A percentile compares a stretch with the other conserved stretches of the same genome.
Evolutionary conservation across 2,797 vertebrate genomes (phyloP).

Genomic region (Sphaeramia orbicularis): DNA sequence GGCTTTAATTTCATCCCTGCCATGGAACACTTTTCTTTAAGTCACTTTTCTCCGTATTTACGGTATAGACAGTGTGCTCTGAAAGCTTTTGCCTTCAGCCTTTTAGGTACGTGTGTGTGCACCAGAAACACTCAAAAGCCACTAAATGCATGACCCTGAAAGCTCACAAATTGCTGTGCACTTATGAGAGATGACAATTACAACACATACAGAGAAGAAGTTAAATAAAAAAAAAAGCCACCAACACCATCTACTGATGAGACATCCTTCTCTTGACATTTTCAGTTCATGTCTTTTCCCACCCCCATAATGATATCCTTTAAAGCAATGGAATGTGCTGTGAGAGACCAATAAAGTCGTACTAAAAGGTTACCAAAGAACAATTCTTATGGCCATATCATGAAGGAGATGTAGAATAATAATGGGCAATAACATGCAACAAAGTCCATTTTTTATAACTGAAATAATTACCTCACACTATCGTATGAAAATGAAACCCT

Average conservation of each 20-base stretch:
- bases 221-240: not conserved
- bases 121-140: not conserved
- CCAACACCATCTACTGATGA: not conserved
- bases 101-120: not conserved
- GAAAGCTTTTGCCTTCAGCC: not conserved
- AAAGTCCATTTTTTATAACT: conserved; percentile 22
- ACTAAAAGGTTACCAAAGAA: not conserved
- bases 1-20: no score
- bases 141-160: not conserved
- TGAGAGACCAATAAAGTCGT: not conserved
- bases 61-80: no score
- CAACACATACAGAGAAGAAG: not conserved
- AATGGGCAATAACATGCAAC: conserved; percentile 5
- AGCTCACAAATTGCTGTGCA: conserved; percentile 1
- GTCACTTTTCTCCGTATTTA: no score
- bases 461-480: conserved; percentile 7
- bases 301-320: conserved; percentile 1
- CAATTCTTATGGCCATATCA: not conserved
- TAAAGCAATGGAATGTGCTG: not conserved
- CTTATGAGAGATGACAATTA: not conserved
- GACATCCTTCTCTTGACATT: conserved; percentile 17
- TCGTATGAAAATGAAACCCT: conserved; percentile 45
- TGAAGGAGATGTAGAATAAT: conserved; percentile 15
- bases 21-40: no score
- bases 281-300: not conserved